phyloP scores from a whole-genome alignment of 1,140 invertebrate genomes.

The Brachionus koreanus region DNA sequence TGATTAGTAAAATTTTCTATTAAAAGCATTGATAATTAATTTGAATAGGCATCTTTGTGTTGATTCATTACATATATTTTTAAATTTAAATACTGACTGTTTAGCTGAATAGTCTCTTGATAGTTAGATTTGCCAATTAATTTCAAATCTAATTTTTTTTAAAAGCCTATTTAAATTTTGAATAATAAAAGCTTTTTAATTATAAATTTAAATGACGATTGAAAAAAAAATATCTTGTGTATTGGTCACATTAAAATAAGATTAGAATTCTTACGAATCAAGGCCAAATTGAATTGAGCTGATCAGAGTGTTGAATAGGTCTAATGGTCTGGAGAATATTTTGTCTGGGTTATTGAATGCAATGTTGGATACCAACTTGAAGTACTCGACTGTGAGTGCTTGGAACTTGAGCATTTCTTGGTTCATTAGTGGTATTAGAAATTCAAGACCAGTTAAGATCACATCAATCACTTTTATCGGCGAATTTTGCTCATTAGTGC shows the following conservation, averaged over 20 bases:
- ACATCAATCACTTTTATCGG: conserved; percentile 18
- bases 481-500: not conserved
- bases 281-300: conserved; percentile 36
- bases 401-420: conserved; percentile 36
- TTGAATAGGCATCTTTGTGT: too few relatives aligned
- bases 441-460: not conserved
- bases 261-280: not conserved
- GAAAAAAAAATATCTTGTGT: not conserved
- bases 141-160: too few relatives aligned
- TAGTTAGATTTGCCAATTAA: too few relatives aligned
- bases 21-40: too few relatives aligned
- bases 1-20: too few relatives aligned
- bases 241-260: not conserved
- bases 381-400: conserved; percentile 7
- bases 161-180: too few relatives aligned
- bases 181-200: too few relatives aligned
- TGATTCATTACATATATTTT: too few relatives aligned
- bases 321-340: not conserved
- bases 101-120: too few relatives aligned
- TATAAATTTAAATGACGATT: too few relatives aligned
- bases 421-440: conserved; percentile 36
- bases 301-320: not conserved
- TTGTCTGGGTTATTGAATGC: not conserved
- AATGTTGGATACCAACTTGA: not conserved
- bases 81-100: too few relatives aligned